Conservation (phyloP, 2,888 invertebrate genomes). For the Mythimna loreyi region DNA sequence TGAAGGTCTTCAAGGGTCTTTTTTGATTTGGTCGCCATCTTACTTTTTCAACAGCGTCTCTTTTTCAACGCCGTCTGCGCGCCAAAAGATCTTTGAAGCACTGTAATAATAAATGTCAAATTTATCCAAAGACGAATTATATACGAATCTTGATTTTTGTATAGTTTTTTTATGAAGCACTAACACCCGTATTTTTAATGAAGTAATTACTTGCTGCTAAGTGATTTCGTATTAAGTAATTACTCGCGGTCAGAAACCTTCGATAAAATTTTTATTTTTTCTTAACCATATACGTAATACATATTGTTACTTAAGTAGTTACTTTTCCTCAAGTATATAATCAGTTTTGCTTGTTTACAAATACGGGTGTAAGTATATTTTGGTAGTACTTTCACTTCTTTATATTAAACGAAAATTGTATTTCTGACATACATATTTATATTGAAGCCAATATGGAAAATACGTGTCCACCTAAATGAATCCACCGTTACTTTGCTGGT, state of each 20-base stretch:
- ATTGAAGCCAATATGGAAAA: background rate
- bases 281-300: no score
- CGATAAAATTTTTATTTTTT: no score
- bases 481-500: background rate
- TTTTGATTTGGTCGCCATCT: background rate
- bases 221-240: no score
- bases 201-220: no score
- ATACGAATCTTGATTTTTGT: background rate
- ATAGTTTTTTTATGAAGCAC: background rate
- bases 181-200: no score
- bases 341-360: no score
- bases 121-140: conserved; percentile 3
- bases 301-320: no score
- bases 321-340: no score
- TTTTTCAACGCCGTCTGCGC: background rate
- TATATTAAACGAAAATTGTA: background rate
- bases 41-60: background rate
- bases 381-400: background rate
- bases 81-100: background rate
- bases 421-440: background rate
- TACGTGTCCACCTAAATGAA: background rate
- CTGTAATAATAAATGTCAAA: background rate
- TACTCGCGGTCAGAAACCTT: no score
- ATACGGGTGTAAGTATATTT: no score
- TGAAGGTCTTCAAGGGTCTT: background rate